Percentiles rank a stretch among this genome's conserved stretches.
phyloP scores from a whole-genome alignment of 2,797 vertebrate species.

The Sebastes baramenuke region DNA sequence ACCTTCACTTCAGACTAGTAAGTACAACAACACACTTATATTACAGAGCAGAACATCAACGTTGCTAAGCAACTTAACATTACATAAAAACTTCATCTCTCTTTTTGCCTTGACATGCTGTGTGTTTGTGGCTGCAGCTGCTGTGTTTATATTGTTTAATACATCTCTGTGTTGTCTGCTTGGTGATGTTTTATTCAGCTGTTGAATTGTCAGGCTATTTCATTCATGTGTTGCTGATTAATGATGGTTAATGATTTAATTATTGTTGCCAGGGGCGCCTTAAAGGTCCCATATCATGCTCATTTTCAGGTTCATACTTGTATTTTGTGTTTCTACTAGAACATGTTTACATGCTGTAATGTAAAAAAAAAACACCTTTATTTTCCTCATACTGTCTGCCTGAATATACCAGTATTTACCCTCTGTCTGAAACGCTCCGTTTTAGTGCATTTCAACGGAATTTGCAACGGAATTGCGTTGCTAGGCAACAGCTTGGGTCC shows the following conservation, averaged over 20 bases:
- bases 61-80: neutral
- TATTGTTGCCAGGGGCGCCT: no score
- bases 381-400: fast-evolving
- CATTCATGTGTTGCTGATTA: neutral
- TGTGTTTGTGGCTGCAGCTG: neutral
- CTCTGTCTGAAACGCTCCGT: no score
- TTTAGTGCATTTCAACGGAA: no score
- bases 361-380: fast-evolving
- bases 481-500: no score
- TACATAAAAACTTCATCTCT: neutral
- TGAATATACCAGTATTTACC: no score
- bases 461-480: no score
- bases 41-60: neutral
- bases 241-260: neutral
- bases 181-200: neutral
- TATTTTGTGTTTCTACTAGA: no score
- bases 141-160: neutral
- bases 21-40: neutral
- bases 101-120: neutral
- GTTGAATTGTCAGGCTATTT: neutral
- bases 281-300: no score
- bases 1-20: neutral
- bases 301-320: no score
- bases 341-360: no score
- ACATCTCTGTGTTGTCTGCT: neutral